phyloP scores from a whole-genome alignment of 1,140 invertebrate species.

The Anthonomus grandis region DNA sequence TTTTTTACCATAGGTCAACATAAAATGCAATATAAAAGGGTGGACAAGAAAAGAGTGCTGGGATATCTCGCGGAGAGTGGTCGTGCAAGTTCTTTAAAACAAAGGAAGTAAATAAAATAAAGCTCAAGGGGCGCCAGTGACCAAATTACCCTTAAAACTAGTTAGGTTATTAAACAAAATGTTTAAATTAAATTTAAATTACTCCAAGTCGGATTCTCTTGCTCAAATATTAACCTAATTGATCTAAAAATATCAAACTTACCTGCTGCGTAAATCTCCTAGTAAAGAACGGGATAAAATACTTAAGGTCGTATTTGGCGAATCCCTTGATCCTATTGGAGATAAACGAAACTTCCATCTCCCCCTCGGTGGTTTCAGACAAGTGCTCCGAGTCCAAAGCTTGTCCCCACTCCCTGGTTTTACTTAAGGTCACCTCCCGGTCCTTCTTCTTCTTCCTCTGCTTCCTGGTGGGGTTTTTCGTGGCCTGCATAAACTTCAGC shows the following conservation, averaged over 20 bases:
- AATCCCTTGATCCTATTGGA: slow-evolving; percentile 76
- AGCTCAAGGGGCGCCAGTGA: too few relatives aligned
- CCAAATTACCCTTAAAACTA: too few relatives aligned
- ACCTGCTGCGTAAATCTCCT: slow-evolving; percentile 89
- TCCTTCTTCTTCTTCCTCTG: slow-evolving; percentile 64
- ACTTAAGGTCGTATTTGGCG: slow-evolving; percentile 86
- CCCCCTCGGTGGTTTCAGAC: slow-evolving; percentile 93
- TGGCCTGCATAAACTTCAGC: slow-evolving; percentile 75
- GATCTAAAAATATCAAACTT: slow-evolving; percentile 26
- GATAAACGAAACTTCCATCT: slow-evolving; percentile 73
- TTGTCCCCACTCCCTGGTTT: slow-evolving; percentile 97
- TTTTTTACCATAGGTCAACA: too few relatives aligned
- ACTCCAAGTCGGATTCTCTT: neutral
- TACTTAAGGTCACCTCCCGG: slow-evolving; percentile 88
- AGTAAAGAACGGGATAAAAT: slow-evolving; percentile 94
- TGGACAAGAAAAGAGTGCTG: too few relatives aligned
- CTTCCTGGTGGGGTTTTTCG: slow-evolving; percentile 50
- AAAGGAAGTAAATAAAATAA: too few relatives aligned
- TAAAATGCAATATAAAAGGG: too few relatives aligned
- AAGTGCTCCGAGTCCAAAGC: slow-evolving; percentile 92
- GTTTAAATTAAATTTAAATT: slow-evolving; percentile 2
- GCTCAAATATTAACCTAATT: neutral
- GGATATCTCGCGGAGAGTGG: too few relatives aligned
- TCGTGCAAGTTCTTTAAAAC: too few relatives aligned
- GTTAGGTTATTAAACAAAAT: too few relatives aligned